Base-by-base conservation (phyloP, 1,140 invertebrate species). In the Nasonia longicornis region DNA sequence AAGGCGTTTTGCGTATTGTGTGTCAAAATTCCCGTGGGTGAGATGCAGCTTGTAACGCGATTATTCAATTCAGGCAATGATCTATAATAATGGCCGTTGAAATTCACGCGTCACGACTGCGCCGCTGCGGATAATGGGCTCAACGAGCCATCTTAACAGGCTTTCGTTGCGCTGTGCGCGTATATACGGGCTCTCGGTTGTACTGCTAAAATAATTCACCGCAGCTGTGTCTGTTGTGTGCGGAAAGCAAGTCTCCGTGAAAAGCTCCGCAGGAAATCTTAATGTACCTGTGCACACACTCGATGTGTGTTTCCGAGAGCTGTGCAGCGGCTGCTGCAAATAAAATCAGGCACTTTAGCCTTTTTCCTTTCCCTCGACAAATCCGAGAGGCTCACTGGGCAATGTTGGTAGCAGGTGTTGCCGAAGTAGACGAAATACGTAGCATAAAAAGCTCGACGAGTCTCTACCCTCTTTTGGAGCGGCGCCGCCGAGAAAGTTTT, bases 381-480 rank as follows among this genome's bases (percentile, higher is more conserved):
- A 77, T n/a, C 16, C 38, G 22, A 16, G 14, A n/a, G 48, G 52
- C 14, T 48, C 45, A n/a, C 16, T 64, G 3, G 6, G 14, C 29
- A 45, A 16, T 6, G 45, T 35, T 35, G 8, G 42, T 58, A n/a
- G 76, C 76, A 70, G 76, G 66, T 70, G 67, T 38, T 78, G 8
- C 22, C 14, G 14, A 70, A 70, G 26, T 31, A 77, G 64, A 67
- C 63, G 22, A 22, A 22, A 63, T 38, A 45, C 22, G 75, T 12
- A 16, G 1, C 11, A 48, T 16, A 70, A 58, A 70, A 70, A 78
- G 22, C 22, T 38, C n/a, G 22, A 4, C 12, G 29, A 45, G 31
- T 69, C 42, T 22, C 10, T 16, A 12, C 52, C n/a, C 7, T 66
- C 64, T 3, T 67, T 67, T 29, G n/a, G 22, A 45, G n/a, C 8